phyloP scores from a whole-genome alignment of 2,113 vertebrate genomes.

The Vombatus ursinus region DNA sequence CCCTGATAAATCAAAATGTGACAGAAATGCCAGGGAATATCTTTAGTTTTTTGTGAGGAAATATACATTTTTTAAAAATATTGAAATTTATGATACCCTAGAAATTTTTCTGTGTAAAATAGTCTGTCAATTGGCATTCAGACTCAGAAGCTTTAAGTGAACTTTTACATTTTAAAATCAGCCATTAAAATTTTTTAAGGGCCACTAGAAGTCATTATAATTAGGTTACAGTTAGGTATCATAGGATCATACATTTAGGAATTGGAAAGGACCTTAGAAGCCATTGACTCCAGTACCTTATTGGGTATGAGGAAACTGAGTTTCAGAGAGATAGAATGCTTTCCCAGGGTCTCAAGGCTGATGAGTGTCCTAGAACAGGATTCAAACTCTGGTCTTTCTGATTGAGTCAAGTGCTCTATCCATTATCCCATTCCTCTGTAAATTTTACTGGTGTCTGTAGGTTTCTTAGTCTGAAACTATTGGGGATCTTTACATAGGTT shows the following conservation, averaged over 20 bases:
- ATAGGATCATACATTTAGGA: no score
- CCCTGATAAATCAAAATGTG: conserved; percentile 13
- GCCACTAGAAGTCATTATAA: background rate
- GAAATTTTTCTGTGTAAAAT: background rate
- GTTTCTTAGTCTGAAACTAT: background rate
- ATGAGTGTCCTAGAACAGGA: no score
- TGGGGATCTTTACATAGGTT: background rate
- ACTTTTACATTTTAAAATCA: background rate
- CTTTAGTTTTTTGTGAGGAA: conserved; percentile 6
- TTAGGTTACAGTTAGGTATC: background rate
- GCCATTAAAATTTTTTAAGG: background rate
- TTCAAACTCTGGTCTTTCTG: no score
- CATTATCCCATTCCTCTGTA: background rate
- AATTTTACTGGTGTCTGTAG: background rate
- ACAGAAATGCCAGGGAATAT: background rate
- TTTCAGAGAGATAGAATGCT: no score
- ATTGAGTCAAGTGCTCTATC: no score
- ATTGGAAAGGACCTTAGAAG: no score
- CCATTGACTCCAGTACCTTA: no score
- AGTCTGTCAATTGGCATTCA: background rate
- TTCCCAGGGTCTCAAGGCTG: no score
- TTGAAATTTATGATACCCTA: background rate
- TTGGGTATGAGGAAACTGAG: no score
- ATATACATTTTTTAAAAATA: conserved; percentile 3
- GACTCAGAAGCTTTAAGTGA: background rate